These are phyloP conservation scores for Oreonectes daqikongensis DNA, from an alignment of 2,797 vertebrate species.

Conservation along the genomic window DNA sequence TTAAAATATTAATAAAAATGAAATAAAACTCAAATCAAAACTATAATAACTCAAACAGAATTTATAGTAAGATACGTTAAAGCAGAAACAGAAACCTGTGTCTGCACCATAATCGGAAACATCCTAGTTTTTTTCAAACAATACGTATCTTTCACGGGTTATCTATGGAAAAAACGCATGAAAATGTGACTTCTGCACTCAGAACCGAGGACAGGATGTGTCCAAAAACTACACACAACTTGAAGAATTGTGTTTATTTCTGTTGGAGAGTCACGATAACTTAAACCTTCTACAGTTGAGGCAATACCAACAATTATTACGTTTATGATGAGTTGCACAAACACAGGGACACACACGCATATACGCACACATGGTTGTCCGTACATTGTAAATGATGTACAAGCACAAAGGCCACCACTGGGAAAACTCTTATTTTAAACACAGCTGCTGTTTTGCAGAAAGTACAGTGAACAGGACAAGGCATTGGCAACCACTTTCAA, in stretches of 20 bases:
- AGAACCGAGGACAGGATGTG: conserved; percentile 2
- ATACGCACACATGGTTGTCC: conserved; percentile 30
- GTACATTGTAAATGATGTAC: conserved; percentile 8
- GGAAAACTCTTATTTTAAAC: conserved; percentile 26
- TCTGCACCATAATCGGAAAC: conserved; percentile 3
- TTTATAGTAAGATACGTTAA: not conserved
- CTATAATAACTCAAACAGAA: too few relatives aligned
- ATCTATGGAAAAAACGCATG: conserved; percentile 16
- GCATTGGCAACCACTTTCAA: not conserved
- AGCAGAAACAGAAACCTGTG: not conserved
- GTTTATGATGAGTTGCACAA: conserved; percentile 11
- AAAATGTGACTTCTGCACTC: conserved; percentile 8
- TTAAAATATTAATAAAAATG: too few relatives aligned
- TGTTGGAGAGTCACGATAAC: conserved; percentile 9
- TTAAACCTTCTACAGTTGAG: not conserved
- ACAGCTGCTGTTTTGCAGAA: conserved; percentile 40
- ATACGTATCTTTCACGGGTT: not conserved
- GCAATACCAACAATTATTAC: conserved; percentile 3
- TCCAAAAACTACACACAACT: not conserved
- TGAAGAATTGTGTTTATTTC: not conserved
- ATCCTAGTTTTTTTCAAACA: conserved; percentile 11
- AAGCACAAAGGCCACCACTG: conserved; percentile 28
- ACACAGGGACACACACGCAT: conserved; percentile 14
- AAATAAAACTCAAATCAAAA: too few relatives aligned
- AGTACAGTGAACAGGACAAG: conserved; percentile 8